Percentiles rank a stretch among this genome's conserved stretches.
Evolutionary conservation across 2,888 invertebrate genomes (phyloP).

Genomic region (Keiferia lycopersicella): DNA sequence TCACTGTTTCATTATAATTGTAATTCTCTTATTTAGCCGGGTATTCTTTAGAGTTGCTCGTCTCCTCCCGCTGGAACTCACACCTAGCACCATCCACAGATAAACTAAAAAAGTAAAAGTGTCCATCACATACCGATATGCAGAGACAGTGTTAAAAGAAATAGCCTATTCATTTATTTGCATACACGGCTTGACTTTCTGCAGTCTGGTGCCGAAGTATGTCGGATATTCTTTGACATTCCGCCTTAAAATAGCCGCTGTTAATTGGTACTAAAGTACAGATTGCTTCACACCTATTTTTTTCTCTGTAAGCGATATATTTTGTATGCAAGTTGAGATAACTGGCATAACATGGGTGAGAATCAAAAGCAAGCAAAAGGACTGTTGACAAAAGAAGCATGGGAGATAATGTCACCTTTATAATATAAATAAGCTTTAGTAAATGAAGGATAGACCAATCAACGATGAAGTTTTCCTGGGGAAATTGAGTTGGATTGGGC

Average conservation of each 20-base stretch:
- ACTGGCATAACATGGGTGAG: not conserved
- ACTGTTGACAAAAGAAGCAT: no score
- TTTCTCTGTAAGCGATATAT: not conserved
- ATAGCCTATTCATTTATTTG: constrained; percentile 2
- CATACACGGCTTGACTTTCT: not conserved
- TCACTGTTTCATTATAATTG: no score
- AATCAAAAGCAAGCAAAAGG: no score
- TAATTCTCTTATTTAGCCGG: no score
- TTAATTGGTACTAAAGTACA: constrained; percentile 10
- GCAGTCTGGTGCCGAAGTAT: constrained; percentile 11
- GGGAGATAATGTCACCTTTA: no score
- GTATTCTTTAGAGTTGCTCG: no score
- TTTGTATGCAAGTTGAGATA: not conserved
- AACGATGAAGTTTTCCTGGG: no score
- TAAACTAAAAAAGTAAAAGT: constrained; percentile 24
- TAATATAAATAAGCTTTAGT: no score
- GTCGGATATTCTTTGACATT: constrained; percentile 16
- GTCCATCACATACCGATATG: constrained; percentile 26
- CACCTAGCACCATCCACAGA: not conserved
- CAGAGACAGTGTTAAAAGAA: not conserved
- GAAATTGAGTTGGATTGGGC: no score
- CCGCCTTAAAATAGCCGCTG: constrained; percentile 1
- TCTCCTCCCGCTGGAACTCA: not conserved
- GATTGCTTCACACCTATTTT: not conserved
- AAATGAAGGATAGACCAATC: no score